A percentile compares a stretch with the other conserved stretches of the same genome.
Evolutionary conservation across 2,113 vertebrate genomes (phyloP).

Genomic region (Phyllostomus hastatus): DNA sequence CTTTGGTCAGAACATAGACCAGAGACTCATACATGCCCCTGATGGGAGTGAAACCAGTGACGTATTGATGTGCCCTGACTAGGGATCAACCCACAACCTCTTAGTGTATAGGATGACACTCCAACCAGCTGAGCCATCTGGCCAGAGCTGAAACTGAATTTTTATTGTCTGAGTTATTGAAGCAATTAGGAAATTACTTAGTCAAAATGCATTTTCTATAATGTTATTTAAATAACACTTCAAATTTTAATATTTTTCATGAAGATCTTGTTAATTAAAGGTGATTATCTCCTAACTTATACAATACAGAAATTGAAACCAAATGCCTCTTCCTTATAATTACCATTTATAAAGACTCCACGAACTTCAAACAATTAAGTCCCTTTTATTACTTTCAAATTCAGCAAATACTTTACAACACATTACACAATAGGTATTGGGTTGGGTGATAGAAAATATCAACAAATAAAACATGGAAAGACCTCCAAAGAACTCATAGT

Average conservation of each 20-base stretch:
- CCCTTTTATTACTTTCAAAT: not conserved
- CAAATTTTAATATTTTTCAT: not conserved
- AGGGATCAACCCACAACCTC: too few relatives aligned
- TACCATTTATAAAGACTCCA: not conserved
- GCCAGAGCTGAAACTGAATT: not conserved
- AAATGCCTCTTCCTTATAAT: not conserved
- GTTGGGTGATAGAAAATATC: not conserved
- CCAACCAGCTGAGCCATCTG: not conserved
- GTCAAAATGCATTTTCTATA: not conserved
- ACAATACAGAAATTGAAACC: not conserved
- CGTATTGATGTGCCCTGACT: too few relatives aligned
- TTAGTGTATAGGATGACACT: too few relatives aligned
- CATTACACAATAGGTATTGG: not conserved
- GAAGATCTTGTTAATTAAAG: not conserved
- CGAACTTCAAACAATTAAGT: not conserved
- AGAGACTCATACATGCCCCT: not conserved
- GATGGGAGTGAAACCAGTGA: too few relatives aligned
- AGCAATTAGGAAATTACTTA: not conserved
- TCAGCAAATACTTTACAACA: not conserved
- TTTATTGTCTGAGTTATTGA: not conserved
- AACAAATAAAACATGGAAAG: not conserved
- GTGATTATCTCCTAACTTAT: not conserved
- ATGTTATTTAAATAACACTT: not conserved
- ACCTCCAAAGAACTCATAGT: not conserved
- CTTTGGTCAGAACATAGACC: not conserved